Base-by-base conservation (phyloP, 2,797 vertebrate species). In the Geotrypetes seraphini region DNA sequence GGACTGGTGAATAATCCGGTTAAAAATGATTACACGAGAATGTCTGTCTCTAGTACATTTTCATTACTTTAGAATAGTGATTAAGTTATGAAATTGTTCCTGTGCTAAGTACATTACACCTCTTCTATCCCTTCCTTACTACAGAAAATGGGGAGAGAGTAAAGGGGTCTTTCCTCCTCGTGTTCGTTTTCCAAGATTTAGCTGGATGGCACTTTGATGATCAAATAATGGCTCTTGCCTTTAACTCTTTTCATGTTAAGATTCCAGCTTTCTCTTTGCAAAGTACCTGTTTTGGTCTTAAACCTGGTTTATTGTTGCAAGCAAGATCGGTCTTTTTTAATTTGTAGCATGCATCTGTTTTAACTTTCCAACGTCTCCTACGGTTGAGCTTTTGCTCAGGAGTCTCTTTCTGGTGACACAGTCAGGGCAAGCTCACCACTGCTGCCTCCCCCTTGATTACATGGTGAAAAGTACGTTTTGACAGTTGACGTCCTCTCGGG, bases 401-500 rank as follows among this genome's bases (percentile, higher is more conserved):
- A 18, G 15, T 45, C 20, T 24, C 25, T 29, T 41, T 31, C 35
- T 45, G 28, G 37, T 19, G 24, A 33, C 28, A 36, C 46, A 28
- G 22, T 22, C 28, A 22, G 26, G 16, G 34, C 22, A 32, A 24
- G 40, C 26, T 24, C 40, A 42, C 41, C 39, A 31, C 33, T 29
- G 28, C 29, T 37, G 25, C 59, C 34, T 30, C 31, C 26, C 52
- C 67, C 56, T 27, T 48, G 60, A 64, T 66, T 66, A 63, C 60
- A 68, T 63, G 10, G 55, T 26, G 48, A 29, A 37, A 73, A 82
- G 81, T 77, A 25, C 67, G 56, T 75, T 75, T 48, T 77, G 74
- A 79, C 81, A 76, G 76, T 67, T 43, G 69, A 71, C 69, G 65
- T 75, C 74, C 70, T 67, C 65, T 66, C 42, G 57, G 59, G 68